Percentiles rank a stretch among this genome's conserved stretches.
phyloP scores from a whole-genome alignment of 2,888 invertebrate genomes.

The Lithophane leautieri region DNA sequence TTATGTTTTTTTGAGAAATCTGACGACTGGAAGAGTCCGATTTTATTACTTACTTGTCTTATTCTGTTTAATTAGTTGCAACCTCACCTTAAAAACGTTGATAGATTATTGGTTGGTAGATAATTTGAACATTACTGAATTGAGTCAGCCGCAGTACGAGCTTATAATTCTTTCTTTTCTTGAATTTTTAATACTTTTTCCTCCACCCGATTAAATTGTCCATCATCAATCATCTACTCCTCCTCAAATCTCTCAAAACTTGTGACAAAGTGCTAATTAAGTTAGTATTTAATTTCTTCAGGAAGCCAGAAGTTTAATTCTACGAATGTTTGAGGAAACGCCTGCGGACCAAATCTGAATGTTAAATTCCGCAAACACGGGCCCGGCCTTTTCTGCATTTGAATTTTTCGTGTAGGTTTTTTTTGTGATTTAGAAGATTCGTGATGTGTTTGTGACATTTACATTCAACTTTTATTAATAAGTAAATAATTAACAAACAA shows the following conservation, averaged over 20 bases:
- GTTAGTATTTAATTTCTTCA: conserved; percentile 65
- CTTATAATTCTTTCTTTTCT: not conserved
- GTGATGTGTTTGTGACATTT: not conserved
- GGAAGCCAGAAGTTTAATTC: conserved; percentile 57
- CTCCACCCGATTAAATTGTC: conserved; percentile 21
- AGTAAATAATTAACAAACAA: not conserved
- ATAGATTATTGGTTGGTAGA: too few relatives aligned
- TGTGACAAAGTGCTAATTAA: conserved; percentile 55
- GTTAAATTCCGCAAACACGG: conserved; percentile 47
- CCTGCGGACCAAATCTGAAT: conserved; percentile 43
- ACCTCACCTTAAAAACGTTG: not conserved
- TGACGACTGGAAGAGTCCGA: too few relatives aligned
- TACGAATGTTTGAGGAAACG: conserved; percentile 43
- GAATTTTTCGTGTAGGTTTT: not conserved
- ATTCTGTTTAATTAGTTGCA: not conserved
- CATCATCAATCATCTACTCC: conserved; percentile 23
- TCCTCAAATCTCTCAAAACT: conserved; percentile 32
- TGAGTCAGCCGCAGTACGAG: not conserved
- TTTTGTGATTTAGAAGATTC: not conserved
- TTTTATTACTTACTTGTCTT: not conserved
- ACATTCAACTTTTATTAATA: not conserved
- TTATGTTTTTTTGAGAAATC: not conserved
- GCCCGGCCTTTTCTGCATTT: conserved; percentile 27
- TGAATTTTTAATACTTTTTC: conserved; percentile 1
- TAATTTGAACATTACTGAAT: not conserved